Conservation (phyloP, 2,797 vertebrate genomes). For the Alcedo quadribrachys region DNA sequence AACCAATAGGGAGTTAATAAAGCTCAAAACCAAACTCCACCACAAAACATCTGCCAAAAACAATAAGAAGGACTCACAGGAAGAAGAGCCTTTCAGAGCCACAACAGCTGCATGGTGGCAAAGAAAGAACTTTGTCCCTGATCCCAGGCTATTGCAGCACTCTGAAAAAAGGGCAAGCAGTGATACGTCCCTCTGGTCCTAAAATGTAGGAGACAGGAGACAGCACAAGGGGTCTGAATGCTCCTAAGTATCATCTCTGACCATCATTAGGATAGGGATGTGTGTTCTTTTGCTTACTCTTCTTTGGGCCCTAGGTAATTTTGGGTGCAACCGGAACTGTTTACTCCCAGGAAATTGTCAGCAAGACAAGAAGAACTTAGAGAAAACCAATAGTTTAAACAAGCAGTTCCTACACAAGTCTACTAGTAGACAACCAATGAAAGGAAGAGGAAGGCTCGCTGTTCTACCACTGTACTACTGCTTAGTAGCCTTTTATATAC, state of each 20-base stretch:
- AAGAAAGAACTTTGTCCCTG: neutral
- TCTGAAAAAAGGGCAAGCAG: neutral
- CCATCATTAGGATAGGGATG: neutral
- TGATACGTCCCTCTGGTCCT: neutral
- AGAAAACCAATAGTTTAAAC: neutral
- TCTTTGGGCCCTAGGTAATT: neutral
- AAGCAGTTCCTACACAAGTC: neutral
- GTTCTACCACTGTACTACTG: neutral
- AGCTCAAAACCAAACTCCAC: slow-evolving; percentile 3
- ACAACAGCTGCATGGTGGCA: slow-evolving; percentile 1
- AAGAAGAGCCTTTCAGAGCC: slow-evolving; percentile 5
- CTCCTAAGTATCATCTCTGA: neutral
- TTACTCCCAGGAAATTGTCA: neutral
- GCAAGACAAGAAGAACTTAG: neutral
- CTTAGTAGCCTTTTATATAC: neutral
- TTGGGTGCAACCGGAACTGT: neutral
- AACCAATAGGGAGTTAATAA: slow-evolving; percentile 29
- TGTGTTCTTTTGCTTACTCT: neutral
- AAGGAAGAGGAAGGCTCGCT: neutral
- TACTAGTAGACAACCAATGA: neutral
- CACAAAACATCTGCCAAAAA: slow-evolving; percentile 44
- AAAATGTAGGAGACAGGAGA: neutral
- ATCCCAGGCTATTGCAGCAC: neutral
- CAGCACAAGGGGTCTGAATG: neutral
- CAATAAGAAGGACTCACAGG: neutral